Percentiles rank a stretch among this genome's conserved stretches.
Evolutionary conservation across 2,888 invertebrate species (phyloP).

Genomic region (Ommatoiulus sabulosus): DNA sequence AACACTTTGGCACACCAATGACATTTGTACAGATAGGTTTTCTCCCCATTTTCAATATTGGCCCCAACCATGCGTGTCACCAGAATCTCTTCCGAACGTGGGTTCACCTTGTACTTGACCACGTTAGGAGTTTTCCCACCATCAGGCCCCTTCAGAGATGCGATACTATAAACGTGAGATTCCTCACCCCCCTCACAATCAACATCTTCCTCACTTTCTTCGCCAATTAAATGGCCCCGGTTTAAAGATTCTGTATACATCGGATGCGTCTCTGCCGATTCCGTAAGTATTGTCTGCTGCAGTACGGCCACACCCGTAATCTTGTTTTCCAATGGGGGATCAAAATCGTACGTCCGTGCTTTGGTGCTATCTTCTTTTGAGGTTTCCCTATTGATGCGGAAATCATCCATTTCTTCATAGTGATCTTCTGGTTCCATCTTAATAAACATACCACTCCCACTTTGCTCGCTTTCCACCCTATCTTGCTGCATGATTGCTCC

Average conservation of each 20-base stretch:
- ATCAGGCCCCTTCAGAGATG: constrained; percentile 11
- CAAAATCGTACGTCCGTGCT: neutral
- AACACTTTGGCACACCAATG: constrained; percentile 66
- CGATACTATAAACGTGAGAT: constrained; percentile 29
- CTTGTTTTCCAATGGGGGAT: neutral
- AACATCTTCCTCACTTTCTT: constrained; percentile 25
- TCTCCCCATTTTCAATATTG: constrained; percentile 63
- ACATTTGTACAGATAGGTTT: constrained; percentile 66
- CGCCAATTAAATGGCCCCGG: neutral
- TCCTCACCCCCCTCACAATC: constrained; percentile 22
- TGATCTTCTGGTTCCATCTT: constrained; percentile 41
- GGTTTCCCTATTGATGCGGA: neutral
- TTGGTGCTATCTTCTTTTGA: neutral
- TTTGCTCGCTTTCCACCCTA: neutral
- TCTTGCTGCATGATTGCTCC: neutral
- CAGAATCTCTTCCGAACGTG: constrained; percentile 64
- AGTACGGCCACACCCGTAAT: neutral
- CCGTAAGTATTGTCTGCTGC: constrained; percentile 24
- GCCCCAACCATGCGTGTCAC: constrained; percentile 65
- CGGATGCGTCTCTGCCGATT: neutral
- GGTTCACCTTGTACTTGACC: constrained; percentile 58
- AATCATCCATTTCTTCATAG: neutral
- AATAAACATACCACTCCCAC: neutral
- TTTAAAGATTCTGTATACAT: neutral
- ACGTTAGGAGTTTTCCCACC: constrained; percentile 47